Percentiles rank a stretch among this genome's conserved stretches.
Evolutionary conservation across 2,888 invertebrate genomes (phyloP).

Genomic region (Norana najaformis): DNA sequence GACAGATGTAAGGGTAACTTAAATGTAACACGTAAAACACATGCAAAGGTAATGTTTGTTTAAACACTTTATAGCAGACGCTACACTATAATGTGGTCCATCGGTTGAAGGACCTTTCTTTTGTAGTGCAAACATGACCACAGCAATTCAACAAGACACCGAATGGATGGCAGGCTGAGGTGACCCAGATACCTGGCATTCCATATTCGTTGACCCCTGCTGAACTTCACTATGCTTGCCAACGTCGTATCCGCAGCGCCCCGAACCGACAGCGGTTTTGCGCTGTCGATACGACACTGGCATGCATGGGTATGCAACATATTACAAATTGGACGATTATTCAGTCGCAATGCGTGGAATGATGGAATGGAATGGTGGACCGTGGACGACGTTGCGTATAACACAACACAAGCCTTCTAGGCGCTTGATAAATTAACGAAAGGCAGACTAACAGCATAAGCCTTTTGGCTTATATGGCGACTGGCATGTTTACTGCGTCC

Average conservation of each 20-base stretch:
- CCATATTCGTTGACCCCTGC: not conserved
- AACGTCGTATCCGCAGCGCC: not conserved
- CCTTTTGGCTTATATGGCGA: not conserved
- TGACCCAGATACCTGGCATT: not conserved
- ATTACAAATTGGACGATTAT: not conserved
- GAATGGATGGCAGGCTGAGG: not conserved
- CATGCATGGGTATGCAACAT: not conserved
- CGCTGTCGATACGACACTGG: not conserved
- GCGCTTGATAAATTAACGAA: slow-evolving; percentile 1
- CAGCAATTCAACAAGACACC: not conserved
- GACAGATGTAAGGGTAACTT: not conserved
- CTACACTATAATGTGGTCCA: not conserved
- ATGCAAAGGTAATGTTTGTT: not conserved
- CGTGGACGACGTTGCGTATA: not conserved
- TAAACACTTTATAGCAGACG: not conserved
- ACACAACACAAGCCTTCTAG: not conserved
- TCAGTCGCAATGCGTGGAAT: not conserved
- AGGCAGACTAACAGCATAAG: not conserved
- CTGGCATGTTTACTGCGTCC: not conserved
- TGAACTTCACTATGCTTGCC: too few relatives aligned
- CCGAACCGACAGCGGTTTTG: not conserved
- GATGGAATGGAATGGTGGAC: not conserved
- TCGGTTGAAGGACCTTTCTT: not conserved
- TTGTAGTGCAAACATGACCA: too few relatives aligned
- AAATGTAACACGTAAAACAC: not conserved